phyloP scores from a whole-genome alignment of 2,888 invertebrate species.

The Caenorhabditis sp. region DNA sequence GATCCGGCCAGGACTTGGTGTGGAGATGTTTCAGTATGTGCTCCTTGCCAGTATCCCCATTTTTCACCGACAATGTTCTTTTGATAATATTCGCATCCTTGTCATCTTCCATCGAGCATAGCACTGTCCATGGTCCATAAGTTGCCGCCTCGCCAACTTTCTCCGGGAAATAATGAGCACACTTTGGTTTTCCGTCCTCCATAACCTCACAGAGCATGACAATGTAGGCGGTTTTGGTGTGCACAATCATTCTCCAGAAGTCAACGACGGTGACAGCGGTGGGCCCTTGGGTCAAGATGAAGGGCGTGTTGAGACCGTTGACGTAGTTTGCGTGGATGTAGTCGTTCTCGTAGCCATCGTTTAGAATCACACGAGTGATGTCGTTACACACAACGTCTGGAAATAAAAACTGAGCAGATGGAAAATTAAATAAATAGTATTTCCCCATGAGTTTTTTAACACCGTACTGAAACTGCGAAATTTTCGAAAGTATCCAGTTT shows the following conservation, averaged over 20 bases:
- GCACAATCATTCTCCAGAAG: slow-evolving; percentile 66
- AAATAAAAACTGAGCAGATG: not conserved
- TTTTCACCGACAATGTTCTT: slow-evolving; percentile 38
- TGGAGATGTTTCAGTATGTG: slow-evolving; percentile 54
- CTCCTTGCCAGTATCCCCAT: slow-evolving; percentile 43
- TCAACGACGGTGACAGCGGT: slow-evolving; percentile 43
- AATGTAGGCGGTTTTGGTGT: slow-evolving; percentile 49
- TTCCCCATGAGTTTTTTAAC: too few relatives aligned
- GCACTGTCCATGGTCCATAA: slow-evolving; percentile 40
- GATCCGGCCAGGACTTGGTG: slow-evolving; percentile 64
- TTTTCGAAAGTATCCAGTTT: too few relatives aligned
- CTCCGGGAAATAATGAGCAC: slow-evolving; percentile 61
- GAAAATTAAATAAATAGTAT: not conserved
- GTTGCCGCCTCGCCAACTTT: slow-evolving; percentile 37
- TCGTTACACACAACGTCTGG: slow-evolving; percentile 64
- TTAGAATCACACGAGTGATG: slow-evolving; percentile 57
- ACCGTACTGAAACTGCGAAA: too few relatives aligned
- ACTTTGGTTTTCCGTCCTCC: slow-evolving; percentile 63
- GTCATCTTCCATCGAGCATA: slow-evolving; percentile 47
- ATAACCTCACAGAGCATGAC: slow-evolving; percentile 64
- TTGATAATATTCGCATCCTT: slow-evolving; percentile 56
- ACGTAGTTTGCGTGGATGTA: slow-evolving; percentile 68
- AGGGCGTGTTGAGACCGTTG: slow-evolving; percentile 54
- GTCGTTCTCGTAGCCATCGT: slow-evolving; percentile 58
- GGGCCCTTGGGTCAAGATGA: slow-evolving; percentile 61